These are phyloP conservation scores for Caenorhabditis plicata DNA, from an alignment of 2,888 invertebrate species.

Conservation along the genomic window DNA sequence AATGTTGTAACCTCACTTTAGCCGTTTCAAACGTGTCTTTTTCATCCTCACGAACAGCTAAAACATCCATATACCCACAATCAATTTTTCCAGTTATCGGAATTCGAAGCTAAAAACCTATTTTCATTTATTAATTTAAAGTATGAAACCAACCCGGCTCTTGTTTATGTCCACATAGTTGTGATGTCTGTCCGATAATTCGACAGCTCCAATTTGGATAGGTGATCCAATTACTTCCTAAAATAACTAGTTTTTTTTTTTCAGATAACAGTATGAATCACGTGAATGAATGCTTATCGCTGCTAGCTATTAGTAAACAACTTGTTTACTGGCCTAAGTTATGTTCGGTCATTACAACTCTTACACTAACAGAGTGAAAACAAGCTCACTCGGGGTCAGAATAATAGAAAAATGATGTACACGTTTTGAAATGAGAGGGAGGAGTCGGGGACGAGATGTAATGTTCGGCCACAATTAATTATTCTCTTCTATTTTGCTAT, in stretches of 20 bases:
- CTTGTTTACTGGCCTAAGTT: no score
- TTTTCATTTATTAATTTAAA: not conserved
- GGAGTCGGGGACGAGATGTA: no score
- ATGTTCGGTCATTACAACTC: no score
- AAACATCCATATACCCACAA: constrained; percentile 55
- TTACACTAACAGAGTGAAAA: no score
- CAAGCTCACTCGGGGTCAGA: no score
- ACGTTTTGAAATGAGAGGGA: no score
- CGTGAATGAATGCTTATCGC: not conserved
- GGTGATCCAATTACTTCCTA: constrained; percentile 55
- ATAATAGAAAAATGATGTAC: no score
- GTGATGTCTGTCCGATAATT: constrained; percentile 52
- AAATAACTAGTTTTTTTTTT: constrained; percentile 5
- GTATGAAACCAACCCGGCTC: constrained; percentile 44
- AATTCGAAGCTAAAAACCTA: constrained; percentile 49
- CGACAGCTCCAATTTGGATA: constrained; percentile 57
- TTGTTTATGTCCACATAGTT: constrained; percentile 57
- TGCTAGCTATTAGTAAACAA: no score
- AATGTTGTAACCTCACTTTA: no score
- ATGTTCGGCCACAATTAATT: no score
- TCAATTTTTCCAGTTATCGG: constrained; percentile 54
- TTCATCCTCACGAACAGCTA: constrained; percentile 36
- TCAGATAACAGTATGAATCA: not conserved
- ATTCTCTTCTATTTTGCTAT: no score
- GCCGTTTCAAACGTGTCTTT: constrained; percentile 39